Base-by-base conservation (phyloP, 2,113 vertebrate genomes). In the Lycocorax pyrrhopterus region DNA sequence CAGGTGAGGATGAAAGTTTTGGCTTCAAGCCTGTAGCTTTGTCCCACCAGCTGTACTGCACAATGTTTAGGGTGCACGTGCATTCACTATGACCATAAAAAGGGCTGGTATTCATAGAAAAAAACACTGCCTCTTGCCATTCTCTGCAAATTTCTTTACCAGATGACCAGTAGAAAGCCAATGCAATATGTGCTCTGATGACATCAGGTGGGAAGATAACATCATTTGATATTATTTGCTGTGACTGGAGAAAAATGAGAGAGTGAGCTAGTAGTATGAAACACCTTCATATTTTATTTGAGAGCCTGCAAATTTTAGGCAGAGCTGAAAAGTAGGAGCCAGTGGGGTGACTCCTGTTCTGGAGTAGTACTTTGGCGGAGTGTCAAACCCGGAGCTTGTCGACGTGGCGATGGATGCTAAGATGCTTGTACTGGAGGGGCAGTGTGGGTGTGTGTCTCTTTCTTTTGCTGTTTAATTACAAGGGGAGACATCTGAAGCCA, bases 51-150 rank as follows among this genome's bases (percentile, higher is more conserved):
- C 2, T 5, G n/a, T 35, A 30, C 16, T 64, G 29, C 12, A 15
- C 12, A 8, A 35, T 17, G 16, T 55, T 37, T 52, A 39, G 32
- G 43, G 27, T 73, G n/a, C 13, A 22, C 0, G 0, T 90, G n/a
- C 17, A 5, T 53, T 83, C 41, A 12, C 16, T 33, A 3, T 51
- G 60, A 68, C 49, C 21, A 9, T 1, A 4, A n/a, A 63, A 58
- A 44, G 13, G 30, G 26, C 46, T 74, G n/a, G 39, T 72, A 53
- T 6, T 68, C 0, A 1, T 13, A 27, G 90, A 39, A 83, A 62
- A 89, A 89, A 56, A 8, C 25, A 22, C 21, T 27, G 25, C 13
- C 35, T 75, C 19, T 64, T 83, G 49, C 68, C 27, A 56, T 44
- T 68, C 63, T 37, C 20, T 74, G 51, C 35, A 63, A 12, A 55